phyloP scores from a whole-genome alignment of 1,140 invertebrate species.

The Drosophila novamexicana region DNA sequence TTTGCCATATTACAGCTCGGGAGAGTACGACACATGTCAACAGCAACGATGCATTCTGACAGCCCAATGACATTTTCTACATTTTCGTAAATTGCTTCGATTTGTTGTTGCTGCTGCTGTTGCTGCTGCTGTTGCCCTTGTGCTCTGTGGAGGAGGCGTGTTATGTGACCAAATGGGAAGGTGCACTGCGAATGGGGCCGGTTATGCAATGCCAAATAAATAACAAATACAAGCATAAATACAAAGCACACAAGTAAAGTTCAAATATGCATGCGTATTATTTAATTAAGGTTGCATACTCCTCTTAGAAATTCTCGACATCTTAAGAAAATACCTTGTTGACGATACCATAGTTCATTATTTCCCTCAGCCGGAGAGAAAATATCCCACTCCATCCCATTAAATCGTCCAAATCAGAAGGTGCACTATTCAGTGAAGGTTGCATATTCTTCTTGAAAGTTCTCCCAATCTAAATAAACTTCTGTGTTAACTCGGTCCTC shows the following conservation, averaged over 20 bases:
- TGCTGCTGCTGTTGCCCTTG: constrained; percentile 32
- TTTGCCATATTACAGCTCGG: constrained; percentile 45
- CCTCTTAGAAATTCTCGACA: too few relatives aligned
- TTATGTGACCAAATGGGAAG: constrained; percentile 59
- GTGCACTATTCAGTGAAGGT: too few relatives aligned
- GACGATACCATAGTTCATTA: too few relatives aligned
- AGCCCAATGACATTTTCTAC: constrained; percentile 84
- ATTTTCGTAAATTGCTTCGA: constrained; percentile 84
- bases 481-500: too few relatives aligned
- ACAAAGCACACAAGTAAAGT: background rate
- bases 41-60: constrained; percentile 83
- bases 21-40: constrained; percentile 76
- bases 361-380: too few relatives aligned
- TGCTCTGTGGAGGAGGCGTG: constrained; percentile 48
- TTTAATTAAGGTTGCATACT: background rate
- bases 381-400: too few relatives aligned
- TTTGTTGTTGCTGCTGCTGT: constrained; percentile 60
- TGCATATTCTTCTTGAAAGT: too few relatives aligned
- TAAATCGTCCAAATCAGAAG: too few relatives aligned
- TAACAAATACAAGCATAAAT: background rate
- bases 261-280: background rate
- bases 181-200: background rate
- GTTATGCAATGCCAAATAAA: constrained; percentile 7
- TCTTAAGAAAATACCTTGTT: too few relatives aligned
- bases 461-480: too few relatives aligned